phyloP scores from a whole-genome alignment of 2,888 invertebrate genomes.

The Danaus chrysippus region DNA sequence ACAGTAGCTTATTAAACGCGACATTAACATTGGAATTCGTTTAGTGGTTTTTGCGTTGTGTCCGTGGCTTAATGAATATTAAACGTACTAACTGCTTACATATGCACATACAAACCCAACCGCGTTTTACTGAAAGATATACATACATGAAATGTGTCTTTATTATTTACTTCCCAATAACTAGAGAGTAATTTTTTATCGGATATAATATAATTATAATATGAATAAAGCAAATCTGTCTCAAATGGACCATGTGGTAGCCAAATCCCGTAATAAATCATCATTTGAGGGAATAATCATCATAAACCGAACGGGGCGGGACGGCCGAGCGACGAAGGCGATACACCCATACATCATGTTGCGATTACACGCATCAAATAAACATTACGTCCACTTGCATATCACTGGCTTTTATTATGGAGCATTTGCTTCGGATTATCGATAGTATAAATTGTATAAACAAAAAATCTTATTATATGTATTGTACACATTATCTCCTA shows the following conservation, averaged over 20 bases:
- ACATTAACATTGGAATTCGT: slow-evolving; percentile 5
- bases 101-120: neutral
- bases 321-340: slow-evolving; percentile 43
- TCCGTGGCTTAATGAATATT: slow-evolving; percentile 6
- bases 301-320: slow-evolving; percentile 54
- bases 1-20: slow-evolving; percentile 1
- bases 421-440: neutral
- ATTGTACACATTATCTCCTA: too few relatives aligned
- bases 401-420: slow-evolving; percentile 37
- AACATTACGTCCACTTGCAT: slow-evolving; percentile 55
- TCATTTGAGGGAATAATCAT: slow-evolving; percentile 75
- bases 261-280: slow-evolving; percentile 76
- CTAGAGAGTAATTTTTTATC: slow-evolving; percentile 49
- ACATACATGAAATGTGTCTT: slow-evolving; percentile 14
- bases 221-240: slow-evolving; percentile 71
- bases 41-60: slow-evolving; percentile 5
- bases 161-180: slow-evolving; percentile 50
- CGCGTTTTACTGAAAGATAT: neutral
- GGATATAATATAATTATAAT: slow-evolving; percentile 63
- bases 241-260: slow-evolving; percentile 66
- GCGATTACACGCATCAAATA: slow-evolving; percentile 76
- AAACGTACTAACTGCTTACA: neutral
- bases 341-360: slow-evolving; percentile 66
- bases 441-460: too few relatives aligned
- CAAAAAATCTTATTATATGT: too few relatives aligned